These are phyloP conservation scores for Neodiprion virginianus DNA, from an alignment of 1,140 invertebrate genomes.

Conservation along the genomic window DNA sequence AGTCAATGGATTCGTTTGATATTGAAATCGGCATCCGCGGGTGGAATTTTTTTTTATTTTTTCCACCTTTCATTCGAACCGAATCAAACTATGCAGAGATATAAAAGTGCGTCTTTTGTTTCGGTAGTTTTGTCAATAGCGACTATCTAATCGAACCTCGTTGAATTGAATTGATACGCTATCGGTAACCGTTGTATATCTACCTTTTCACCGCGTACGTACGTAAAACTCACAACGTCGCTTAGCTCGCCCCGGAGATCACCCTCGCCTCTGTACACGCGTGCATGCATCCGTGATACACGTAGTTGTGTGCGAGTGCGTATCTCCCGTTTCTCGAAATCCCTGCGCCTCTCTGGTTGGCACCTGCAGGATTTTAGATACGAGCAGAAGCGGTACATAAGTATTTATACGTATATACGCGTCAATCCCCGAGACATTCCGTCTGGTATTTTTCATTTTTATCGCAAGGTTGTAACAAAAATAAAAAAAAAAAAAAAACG, in stretches of 20 bases:
- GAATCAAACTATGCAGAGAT: background rate
- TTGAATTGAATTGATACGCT: conserved; percentile 15
- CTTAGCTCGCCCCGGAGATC: background rate
- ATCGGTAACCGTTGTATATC: conserved; percentile 3
- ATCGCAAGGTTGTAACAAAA: too few relatives aligned
- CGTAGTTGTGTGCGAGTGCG: too few relatives aligned
- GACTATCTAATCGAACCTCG: conserved; percentile 23
- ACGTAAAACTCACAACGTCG: background rate
- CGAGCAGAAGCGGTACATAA: too few relatives aligned
- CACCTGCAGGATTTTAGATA: too few relatives aligned
- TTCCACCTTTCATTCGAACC: background rate
- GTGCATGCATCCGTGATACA: too few relatives aligned
- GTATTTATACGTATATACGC: too few relatives aligned
- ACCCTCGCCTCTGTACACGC: background rate
- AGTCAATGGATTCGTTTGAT: too few relatives aligned
- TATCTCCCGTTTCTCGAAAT: too few relatives aligned
- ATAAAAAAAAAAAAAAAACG: too few relatives aligned
- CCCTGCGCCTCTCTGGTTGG: too few relatives aligned
- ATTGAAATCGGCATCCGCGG: background rate
- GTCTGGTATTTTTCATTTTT: too few relatives aligned
- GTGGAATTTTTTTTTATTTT: background rate
- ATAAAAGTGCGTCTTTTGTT: conserved; percentile 13
- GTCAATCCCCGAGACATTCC: too few relatives aligned
- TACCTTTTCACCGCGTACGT: background rate
- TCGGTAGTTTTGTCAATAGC: conserved; percentile 24